These are phyloP conservation scores for Meteorus colon DNA, from an alignment of 2,888 invertebrate species.

Conservation along the genomic window DNA sequence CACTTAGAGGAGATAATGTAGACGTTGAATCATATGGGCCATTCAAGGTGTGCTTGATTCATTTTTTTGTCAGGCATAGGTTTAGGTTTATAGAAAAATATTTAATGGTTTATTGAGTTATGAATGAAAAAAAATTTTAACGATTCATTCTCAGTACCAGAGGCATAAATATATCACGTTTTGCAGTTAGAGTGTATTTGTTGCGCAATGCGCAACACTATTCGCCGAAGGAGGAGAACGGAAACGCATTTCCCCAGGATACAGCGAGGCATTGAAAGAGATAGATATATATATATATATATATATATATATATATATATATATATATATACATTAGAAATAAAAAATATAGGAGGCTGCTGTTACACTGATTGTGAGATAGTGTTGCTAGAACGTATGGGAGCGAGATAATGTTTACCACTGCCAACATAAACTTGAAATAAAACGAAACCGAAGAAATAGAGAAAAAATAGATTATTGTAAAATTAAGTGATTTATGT, in stretches of 20 bases:
- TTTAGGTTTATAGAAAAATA: no score
- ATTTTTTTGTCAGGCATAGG: no score
- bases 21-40: no score
- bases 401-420: slow-evolving; percentile 2
- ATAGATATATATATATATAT: no score
- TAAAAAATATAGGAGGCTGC: slow-evolving; percentile 29
- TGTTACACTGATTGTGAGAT: not conserved
- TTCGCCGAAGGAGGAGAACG: slow-evolving; percentile 47
- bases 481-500: not conserved
- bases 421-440: not conserved
- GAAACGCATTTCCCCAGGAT: slow-evolving; percentile 56
- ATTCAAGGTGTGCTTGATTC: no score
- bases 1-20: no score
- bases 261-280: slow-evolving; percentile 16
- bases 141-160: no score
- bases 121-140: no score
- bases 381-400: not conserved
- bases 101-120: no score
- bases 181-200: not conserved
- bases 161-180: no score
- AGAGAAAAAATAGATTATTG: not conserved
- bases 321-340: not conserved
- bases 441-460: not conserved
- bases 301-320: no score
- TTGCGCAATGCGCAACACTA: slow-evolving; percentile 55